phyloP scores from a whole-genome alignment of 2,888 invertebrate genomes.

The Eupsilia transversa region DNA sequence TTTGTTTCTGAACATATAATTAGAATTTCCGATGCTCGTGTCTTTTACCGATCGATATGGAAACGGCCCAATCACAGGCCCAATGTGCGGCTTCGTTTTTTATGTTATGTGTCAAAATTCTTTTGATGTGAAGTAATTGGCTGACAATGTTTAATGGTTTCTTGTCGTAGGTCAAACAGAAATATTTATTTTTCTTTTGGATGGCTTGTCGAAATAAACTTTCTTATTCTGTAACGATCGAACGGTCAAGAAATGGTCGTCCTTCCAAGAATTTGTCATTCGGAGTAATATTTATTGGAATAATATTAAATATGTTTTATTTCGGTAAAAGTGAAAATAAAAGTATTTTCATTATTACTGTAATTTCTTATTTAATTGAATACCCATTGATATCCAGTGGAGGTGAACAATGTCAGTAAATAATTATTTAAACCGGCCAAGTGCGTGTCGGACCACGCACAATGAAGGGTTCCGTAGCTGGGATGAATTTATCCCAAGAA shows the following conservation, averaged over 20 bases:
- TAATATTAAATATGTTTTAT: neutral
- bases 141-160: neutral
- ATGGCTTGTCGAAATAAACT: slow-evolving; percentile 1
- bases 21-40: slow-evolving; percentile 61
- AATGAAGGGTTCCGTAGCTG: no score
- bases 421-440: no score
- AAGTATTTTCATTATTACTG: no score
- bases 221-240: no score
- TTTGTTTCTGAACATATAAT: slow-evolving; percentile 68
- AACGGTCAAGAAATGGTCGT: no score
- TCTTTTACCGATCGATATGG: slow-evolving; percentile 40
- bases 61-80: neutral
- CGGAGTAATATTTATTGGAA: neutral
- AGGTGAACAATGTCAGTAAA: no score
- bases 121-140: slow-evolving; percentile 12
- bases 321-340: neutral
- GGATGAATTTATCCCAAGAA: no score
- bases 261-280: neutral
- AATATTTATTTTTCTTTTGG: neutral
- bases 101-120: slow-evolving; percentile 9
- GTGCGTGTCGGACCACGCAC: no score
- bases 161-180: neutral
- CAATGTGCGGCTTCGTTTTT: neutral
- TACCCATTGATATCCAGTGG: no score
- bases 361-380: no score